Evolutionary conservation across 2,113 vertebrate species (phyloP), one percentile per base, ranked within the genome.

Genomic region (Ceyx margarethae): DNA sequence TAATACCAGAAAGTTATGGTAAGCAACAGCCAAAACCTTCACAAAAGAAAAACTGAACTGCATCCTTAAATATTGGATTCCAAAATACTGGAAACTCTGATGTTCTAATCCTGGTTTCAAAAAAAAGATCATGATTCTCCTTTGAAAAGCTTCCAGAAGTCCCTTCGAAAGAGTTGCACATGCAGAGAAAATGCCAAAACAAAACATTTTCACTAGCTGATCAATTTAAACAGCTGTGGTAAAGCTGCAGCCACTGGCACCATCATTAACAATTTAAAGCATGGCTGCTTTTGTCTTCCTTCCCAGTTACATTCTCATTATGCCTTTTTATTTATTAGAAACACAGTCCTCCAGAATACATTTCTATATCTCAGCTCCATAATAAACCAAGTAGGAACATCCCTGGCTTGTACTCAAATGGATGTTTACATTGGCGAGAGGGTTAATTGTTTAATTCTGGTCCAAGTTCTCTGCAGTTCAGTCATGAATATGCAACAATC

Each of bases 201-300:
- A 94, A 94, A 96, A 94, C 82, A 88, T 91, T 96, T 88, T 87
- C 96, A 94, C 93, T 88, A 65, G 35, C 76, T 91, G 96, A 97
- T 95, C 90, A 96, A 97, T 96, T 89, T 86, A 97, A 96, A 96
- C 97, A 96, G 97, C 97, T 95, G 94, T 92, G 75, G 94, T 96
- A 96, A 96, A 95, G 94, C 95, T 95, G 94, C 95, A 96, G 94
- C 94, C 94, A 95, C 95, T 96, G 96, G 96, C 95, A 97, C 95
- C 93, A 87, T 96, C 96, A 96, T 97, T 97, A 97, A 96, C 95
- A 97, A 97, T 96, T 97, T 97, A 97, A 96, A 97, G 95, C 95
- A 97, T 94, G 86, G 91, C 94, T 97, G 94, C 95, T 95, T 97
- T 96, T 97, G 93, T 85, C 97, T 97, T 96, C 96, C 93, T 97